Evolutionary conservation across 2,888 invertebrate genomes (phyloP), one percentile per base, ranked within the genome.

Genomic region (Zaprionus bogoriensis): DNA sequence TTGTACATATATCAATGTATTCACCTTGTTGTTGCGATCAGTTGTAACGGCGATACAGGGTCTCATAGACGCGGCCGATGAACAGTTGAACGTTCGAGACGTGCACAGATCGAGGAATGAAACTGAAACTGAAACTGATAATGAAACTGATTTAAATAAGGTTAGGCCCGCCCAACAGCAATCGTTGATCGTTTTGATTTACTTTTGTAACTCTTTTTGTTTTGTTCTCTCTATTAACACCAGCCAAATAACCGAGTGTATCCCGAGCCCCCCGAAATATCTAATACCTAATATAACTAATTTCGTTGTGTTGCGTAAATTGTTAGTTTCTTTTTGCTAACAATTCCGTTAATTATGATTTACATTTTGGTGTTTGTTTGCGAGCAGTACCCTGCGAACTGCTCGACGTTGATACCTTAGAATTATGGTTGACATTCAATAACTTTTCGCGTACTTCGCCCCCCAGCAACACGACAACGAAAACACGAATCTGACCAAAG

Each of bases 11-110:
- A 45, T 32, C 53, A 38, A 54, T 47, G 6, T 25, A 38, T 50
- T 22, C 32, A 38, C 53, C 17, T 59, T 14, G 59, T 28, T 67
- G 14, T 46, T 59, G 41, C 51, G 58, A 67, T 48, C 83, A 91
- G 91, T 91, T 89, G 91, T 91, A 87, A 91, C 91, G 87, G 91
- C 91, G 68, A 91, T 91, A 87, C 91, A 91, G 89, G 91, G 91
- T 89, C 89, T 91, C 81, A 91, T 91, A 87, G 91, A 91, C 88
- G 90, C 91, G 87, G 91, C 91, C 74, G 91, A 91, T 83, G 91
- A 91, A 88, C 90, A 91, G 89, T 88, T 91, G 84, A 91, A 89
- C 87, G 84, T 88, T 87, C 90, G 88, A 89, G 89, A 91, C 87
- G 89, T 90, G 88, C 87, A 81, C 74, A 83, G 84, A 80, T 81